Evolutionary conservation across 64 coral and sea anemone species (phyloP), one percentile per base, ranked within the genome.

Genomic region (Montipora foliosa): DNA sequence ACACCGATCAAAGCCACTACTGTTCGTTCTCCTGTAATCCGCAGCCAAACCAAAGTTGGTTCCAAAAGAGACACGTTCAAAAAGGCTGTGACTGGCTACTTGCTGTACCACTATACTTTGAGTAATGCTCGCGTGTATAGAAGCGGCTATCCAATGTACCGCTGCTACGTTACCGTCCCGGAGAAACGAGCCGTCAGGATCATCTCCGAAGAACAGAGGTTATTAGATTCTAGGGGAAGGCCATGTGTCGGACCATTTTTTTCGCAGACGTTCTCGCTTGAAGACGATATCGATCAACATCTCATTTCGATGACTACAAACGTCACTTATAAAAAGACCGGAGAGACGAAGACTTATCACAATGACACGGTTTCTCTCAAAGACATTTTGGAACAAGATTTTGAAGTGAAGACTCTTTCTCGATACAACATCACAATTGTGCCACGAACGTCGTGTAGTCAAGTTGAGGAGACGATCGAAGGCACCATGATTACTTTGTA

Each of bases 401-500:
- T 90, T 49, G 55, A 90, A 58, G 44, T 90, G 2, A 78, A 46
- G 2, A 79, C 22, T 64, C 50, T 17, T n/a, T 75, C 77, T 49
- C 44, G 59, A 20, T 90, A 90, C 75, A 60, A 90, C 13, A 77
- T 20, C 2, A 61, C 44, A 0, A 79, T 90, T 47, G 44, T 79
- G 1, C 55, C 21, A 16, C 17, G 19, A 46, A 89, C 87, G 6
- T 46, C 10, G 2, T 89, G 87, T 62, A 78, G 71, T 10, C 73
- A 78, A 45, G 45, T 89, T 6, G 73, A 78, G 87, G 78, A 37
- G 10, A 75, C n/a, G 5, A 29, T 89, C 15, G 7, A 62, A 57
- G 87, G 74, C 29, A 89, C 87, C 16, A 48, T 89, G n/a, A 37
- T 89, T 7, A 53, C 49, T 25, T 16, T 89, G 87, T 89, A 89